A percentile compares a stretch with the other conserved stretches of the same genome.
phyloP scores from a whole-genome alignment of 2,888 invertebrate species.

The Apotomis betuletana region DNA sequence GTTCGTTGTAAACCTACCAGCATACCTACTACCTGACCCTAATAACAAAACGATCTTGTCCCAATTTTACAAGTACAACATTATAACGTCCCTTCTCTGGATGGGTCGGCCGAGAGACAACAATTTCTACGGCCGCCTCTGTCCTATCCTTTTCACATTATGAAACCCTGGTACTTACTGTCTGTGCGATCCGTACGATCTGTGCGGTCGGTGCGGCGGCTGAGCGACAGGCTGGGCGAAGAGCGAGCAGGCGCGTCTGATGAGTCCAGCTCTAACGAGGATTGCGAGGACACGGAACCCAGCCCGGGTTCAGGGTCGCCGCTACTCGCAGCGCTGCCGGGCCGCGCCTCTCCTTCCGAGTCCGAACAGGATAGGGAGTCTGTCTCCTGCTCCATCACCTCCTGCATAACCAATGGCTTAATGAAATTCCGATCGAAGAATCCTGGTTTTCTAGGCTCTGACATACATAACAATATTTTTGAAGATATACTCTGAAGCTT shows the following conservation, averaged over 20 bases:
- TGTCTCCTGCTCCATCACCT: slow-evolving; percentile 55
- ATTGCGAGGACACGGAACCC: slow-evolving; percentile 57
- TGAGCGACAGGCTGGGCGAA: slow-evolving; percentile 54
- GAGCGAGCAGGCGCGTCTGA: slow-evolving; percentile 46
- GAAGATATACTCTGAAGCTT: no score
- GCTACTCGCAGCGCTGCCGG: slow-evolving; percentile 9
- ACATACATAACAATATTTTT: no score
- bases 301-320: slow-evolving; percentile 16
- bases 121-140: no score
- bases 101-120: no score
- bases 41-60: no score
- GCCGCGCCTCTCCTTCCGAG: slow-evolving; percentile 30
- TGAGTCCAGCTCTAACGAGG: slow-evolving; percentile 69
- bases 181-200: slow-evolving; percentile 45
- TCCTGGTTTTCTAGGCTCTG: no score
- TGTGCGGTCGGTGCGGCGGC: slow-evolving; percentile 51
- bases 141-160: no score
- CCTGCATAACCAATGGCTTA: background rate
- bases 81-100: no score
- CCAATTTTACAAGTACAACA: no score
- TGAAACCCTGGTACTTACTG: slow-evolving; percentile 47
- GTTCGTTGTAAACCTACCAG: background rate
- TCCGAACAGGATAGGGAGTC: slow-evolving; percentile 46
- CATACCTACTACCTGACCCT: no score
- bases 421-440: no score